Evolutionary conservation across 1,140 invertebrate species (phyloP), one percentile per base, ranked within the genome.

Genomic region (Formica exsecta): DNA sequence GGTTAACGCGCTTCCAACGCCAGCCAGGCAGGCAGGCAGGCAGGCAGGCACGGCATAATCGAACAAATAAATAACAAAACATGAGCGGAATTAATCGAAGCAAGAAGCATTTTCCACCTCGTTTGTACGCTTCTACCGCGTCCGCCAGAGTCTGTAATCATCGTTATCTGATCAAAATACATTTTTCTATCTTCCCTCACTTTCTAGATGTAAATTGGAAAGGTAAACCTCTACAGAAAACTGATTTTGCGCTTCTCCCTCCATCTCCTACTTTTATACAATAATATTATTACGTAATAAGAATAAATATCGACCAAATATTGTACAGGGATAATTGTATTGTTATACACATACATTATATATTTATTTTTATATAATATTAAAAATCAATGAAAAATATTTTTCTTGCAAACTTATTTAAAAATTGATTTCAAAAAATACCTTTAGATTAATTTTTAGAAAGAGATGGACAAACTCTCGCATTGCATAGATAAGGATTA

Each of bases 61-160:
- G 68, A 83, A 48, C 68, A 73, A 73, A 83, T 74, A 73, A 73
- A 62, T 83, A 83, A 83, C 68, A 83, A 83, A 83, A 16, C 38
- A 36, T 19, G 29, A 38, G 36, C 29, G 64, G 19, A 19, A 73
- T 71, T 73, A 61, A 81, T 71, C 19, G 25, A 51, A 51, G 48
- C 79, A 36, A 48, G 38, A 5, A 48, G 9, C 0, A 59, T 62
- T 62, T 25, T 22, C 25, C 48, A 41, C 22, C 19, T 71, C 32
- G 19, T 22, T 41, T 51, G 7, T 13, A 51, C 11, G 19, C 11
- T 22, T 29, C n/a, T 11, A 3, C 19, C 19, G 29, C 75, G 25
- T 2, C 13, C 5, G 19, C 1, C 7, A 1, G 61, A 44, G 11
- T 61, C 54, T 57, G n/a, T 25, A 51, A 68, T 79, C 32, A 51